Evolutionary conservation across 2,797 vertebrate species (phyloP), one percentile per base, ranked within the genome.

Genomic region (Microctenopoma lineatum): DNA sequence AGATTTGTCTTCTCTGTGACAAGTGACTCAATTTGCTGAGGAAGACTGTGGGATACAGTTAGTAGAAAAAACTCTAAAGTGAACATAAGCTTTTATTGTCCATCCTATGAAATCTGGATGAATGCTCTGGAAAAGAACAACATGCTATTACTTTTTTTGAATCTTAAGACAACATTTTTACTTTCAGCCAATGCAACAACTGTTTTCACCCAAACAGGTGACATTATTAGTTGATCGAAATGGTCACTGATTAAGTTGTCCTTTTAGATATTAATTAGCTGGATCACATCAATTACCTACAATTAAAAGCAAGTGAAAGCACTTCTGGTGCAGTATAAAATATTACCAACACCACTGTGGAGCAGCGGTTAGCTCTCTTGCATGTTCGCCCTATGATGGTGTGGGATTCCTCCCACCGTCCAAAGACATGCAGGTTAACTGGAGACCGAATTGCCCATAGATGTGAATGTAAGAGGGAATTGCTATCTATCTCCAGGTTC

Each of bases 241-340:
- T 34, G 45, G 3, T 47, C 68, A 69, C 58, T 18, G 47, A 60
- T 46, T 41, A 63, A 45, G 34, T 41, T 70, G 36, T 57, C 44
- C n/a, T 41, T 38, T 68, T 68, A 50, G 44, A n/a, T 11, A 21
- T 62, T 72, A 69, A 73, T 64, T 50, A 47, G 45, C 47, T 34
- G 18, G 36, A 61, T 62, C 25, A 26, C n/a, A 75, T 63, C 26
- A 57, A 50, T 59, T 63, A 71, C n/a, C 27, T 10, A 11, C 39
- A 51, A 32, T 12, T 38, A 2, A 38, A 38, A 38, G 36, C 2
- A 21, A 21, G 21, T 21, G 21, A 21, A 21, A 21, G 21, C 21
- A 21, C 21, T 21, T 21, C 1, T 21, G 21, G 21, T 21, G 2
- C 21, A 21, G 21, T 21, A 2, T 5, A 38, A 29, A 29, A 29